These are phyloP conservation scores for Drosophila nannoptera DNA, from an alignment of 1,140 invertebrate species.

Conservation along the genomic window DNA sequence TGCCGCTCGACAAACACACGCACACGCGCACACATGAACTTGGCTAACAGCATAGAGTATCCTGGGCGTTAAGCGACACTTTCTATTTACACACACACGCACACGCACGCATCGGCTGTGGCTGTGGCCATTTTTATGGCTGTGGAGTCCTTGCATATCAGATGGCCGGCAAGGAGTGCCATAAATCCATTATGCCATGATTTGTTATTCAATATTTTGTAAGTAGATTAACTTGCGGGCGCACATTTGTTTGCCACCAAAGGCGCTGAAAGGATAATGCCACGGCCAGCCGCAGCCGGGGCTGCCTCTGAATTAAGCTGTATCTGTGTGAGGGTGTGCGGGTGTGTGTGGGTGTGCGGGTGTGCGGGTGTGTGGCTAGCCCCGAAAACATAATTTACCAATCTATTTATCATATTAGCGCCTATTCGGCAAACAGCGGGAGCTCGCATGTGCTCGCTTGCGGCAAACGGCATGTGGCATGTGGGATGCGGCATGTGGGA, in stretches of 20 bases:
- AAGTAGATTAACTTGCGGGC: conserved; percentile 76
- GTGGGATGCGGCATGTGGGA: background rate
- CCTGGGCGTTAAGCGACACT: conserved; percentile 56
- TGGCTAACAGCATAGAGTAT: conserved; percentile 21
- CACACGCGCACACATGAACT: conserved; percentile 16
- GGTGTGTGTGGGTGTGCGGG: conserved; percentile 15
- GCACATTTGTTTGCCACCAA: conserved; percentile 64
- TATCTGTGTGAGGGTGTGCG: too few relatives aligned
- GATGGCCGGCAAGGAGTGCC: conserved; percentile 64
- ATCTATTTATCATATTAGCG: conserved; percentile 77
- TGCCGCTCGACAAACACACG: conserved; percentile 24
- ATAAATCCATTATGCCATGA: conserved; percentile 78
- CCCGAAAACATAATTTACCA: conserved; percentile 69
- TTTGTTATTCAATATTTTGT: conserved; percentile 79
- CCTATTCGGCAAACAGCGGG: conserved; percentile 40
- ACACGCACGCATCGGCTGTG: conserved; percentile 3
- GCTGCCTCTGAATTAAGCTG: conserved; percentile 56
- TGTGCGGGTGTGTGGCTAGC: conserved; percentile 3
- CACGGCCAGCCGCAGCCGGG: conserved; percentile 15
- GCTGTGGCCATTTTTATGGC: conserved; percentile 60
- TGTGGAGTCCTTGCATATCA: conserved; percentile 61
- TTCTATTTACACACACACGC: conserved; percentile 58
- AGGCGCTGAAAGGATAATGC: conserved; percentile 61
- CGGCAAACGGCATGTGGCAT: conserved; percentile 2
- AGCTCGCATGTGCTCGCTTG: background rate